phyloP scores from a whole-genome alignment of 2,888 invertebrate genomes.

The Alcis repandata region DNA sequence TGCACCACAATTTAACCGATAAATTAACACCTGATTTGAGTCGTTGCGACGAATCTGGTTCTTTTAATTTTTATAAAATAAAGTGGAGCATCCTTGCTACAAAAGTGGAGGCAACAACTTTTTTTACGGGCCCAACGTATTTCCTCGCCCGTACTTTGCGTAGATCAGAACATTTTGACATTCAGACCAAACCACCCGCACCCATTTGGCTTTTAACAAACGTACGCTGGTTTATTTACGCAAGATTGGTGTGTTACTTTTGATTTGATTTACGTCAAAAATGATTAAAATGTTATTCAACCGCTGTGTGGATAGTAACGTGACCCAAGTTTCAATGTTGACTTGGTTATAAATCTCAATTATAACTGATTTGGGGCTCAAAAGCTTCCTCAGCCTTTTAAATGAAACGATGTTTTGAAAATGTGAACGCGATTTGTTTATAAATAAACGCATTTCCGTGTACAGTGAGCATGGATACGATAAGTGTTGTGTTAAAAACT shows the following conservation, averaged over 20 bases:
- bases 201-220: constrained; percentile 37
- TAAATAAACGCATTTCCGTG: constrained; percentile 16
- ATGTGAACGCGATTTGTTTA: constrained; percentile 17
- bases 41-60: too few relatives aligned
- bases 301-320: background rate
- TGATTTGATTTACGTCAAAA: background rate
- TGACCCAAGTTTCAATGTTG: background rate
- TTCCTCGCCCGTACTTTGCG: constrained; percentile 74
- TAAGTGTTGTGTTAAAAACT: constrained; percentile 78
- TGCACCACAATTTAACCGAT: too few relatives aligned
- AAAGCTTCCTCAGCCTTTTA: background rate
- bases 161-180: too few relatives aligned
- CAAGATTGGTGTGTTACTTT: background rate
- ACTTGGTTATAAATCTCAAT: background rate
- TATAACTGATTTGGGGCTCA: background rate
- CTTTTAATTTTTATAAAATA: constrained; percentile 33
- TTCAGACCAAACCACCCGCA: too few relatives aligned
- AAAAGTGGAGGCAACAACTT: constrained; percentile 78
- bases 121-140: constrained; percentile 81
- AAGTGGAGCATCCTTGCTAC: constrained; percentile 73
- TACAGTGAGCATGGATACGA: constrained; percentile 68
- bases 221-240: background rate
- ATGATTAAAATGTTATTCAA: background rate
- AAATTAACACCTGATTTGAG: too few relatives aligned
- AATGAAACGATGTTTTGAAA: too few relatives aligned